phyloP scores from a whole-genome alignment of 2,113 vertebrate species.

The Mandrillus leucophaeus region DNA sequence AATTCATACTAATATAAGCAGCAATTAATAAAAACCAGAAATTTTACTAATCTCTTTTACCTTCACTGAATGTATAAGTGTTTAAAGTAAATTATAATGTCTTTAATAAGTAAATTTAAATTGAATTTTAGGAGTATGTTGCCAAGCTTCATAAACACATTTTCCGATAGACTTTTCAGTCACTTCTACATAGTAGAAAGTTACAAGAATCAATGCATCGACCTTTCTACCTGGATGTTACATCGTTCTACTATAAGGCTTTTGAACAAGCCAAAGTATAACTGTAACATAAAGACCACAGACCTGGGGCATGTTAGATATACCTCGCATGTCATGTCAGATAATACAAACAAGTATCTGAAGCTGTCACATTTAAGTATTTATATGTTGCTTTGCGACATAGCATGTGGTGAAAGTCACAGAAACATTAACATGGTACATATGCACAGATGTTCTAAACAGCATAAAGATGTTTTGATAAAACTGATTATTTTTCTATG shows the following conservation, averaged over 20 bases:
- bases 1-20: background rate
- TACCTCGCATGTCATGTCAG: background rate
- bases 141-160: background rate
- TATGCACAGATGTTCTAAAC: background rate
- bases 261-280: background rate
- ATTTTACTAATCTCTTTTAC: background rate
- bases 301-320: too few relatives aligned
- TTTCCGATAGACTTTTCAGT: background rate
- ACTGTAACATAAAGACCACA: background rate
- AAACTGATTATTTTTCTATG: background rate
- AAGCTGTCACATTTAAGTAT: background rate
- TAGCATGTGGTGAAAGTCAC: background rate
- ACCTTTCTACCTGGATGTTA: background rate
- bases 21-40: background rate
- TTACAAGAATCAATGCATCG: background rate
- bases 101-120: constrained; percentile 31
- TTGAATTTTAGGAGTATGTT: background rate
- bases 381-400: background rate
- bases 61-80: background rate
- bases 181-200: background rate
- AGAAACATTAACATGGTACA: background rate
- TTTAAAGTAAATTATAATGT: background rate
- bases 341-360: background rate
- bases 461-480: background rate
- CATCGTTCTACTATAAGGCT: background rate